phyloP scores from a whole-genome alignment of 2,888 invertebrate species.

The Beris morrisii region DNA sequence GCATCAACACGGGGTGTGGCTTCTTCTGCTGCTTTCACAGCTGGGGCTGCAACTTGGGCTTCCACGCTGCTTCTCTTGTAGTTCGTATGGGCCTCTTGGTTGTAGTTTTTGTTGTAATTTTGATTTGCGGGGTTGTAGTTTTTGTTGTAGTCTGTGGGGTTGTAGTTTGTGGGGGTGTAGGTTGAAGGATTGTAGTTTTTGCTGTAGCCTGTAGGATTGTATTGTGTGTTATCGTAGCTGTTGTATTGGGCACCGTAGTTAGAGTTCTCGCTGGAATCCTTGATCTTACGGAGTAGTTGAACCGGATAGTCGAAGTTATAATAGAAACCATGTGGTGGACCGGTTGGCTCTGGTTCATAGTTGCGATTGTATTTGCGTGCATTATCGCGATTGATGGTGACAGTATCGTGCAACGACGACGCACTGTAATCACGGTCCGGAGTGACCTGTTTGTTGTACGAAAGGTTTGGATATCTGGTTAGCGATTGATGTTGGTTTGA shows the following conservation, averaged over 20 bases:
- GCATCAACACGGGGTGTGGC: slow-evolving; percentile 43
- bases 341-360: slow-evolving; percentile 54
- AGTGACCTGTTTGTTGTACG: slow-evolving; percentile 32
- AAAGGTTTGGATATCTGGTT: slow-evolving; percentile 37
- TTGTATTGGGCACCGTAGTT: slow-evolving; percentile 11
- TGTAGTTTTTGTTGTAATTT: neutral
- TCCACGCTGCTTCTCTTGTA: slow-evolving; percentile 17
- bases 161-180: neutral
- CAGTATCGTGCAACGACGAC: slow-evolving; percentile 29
- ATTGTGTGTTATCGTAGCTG: slow-evolving; percentile 10
- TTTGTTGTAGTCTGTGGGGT: neutral
- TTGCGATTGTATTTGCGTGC: slow-evolving; percentile 42
- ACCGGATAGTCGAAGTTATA: slow-evolving; percentile 71
- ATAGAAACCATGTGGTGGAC: slow-evolving; percentile 72
- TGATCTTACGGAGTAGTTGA: slow-evolving; percentile 47
- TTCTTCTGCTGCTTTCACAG: slow-evolving; percentile 28
- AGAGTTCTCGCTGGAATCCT: neutral
- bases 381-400: slow-evolving; percentile 17
- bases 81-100: neutral
- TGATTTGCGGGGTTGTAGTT: neutral
- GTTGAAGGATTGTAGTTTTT: too few species aligned
- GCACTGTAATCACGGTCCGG: slow-evolving; percentile 29
- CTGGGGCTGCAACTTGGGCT: slow-evolving; percentile 18
- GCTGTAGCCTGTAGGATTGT: neutral
- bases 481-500: slow-evolving; percentile 38